Evolutionary conservation across 2,888 invertebrate genomes (phyloP), one percentile per base, ranked within the genome.

Genomic region (Drepana falcataria): DNA sequence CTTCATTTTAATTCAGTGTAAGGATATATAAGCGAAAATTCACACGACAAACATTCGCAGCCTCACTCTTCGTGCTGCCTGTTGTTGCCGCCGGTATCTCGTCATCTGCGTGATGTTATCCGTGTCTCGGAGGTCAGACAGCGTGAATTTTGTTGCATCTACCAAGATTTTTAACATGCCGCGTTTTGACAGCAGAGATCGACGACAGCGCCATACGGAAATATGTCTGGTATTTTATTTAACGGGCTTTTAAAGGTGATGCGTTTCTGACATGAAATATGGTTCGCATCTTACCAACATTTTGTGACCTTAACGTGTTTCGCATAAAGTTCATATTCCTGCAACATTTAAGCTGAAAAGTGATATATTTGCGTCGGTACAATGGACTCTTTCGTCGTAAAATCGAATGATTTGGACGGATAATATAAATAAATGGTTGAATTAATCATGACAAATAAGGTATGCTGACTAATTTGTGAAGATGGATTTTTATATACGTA

Each of bases 101-200:
- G 37, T 40, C 40, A 40, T 51, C 40, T 41, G 40, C 33, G 33
- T 40, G 51, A 51, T 40, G 9, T 41, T 51, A 51, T 51, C 51
- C 40, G 35, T n/a, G 49, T 35, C 40, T 40, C 40, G 40, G 40
- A 40, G 51, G 51, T 51, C 51, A 51, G 34, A 9, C 51, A 9
- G 44, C 40, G 51, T 49, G 40, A 51, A 41, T 51, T 40, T 40
- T 40, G 40, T 40, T 40, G 51, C 40, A 40, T 51, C 51, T 40
- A 34, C 34, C 21, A 33, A 40, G 40, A 40, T 51, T 51, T 51
- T 51, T 51, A 37, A 51, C 40, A 34, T 49, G 37, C 7, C n/a
- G 37, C 34, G 40, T 51, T 51, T 51, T 51, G 51, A 51, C 41
- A 51, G 33, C 40, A 40, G 33, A 51, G 51, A 49, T 49, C 35